Percentiles rank a stretch among this genome's conserved stretches.
Evolutionary conservation across 2,888 invertebrate genomes (phyloP).

Genomic region (Torymus aiolomorphi): DNA sequence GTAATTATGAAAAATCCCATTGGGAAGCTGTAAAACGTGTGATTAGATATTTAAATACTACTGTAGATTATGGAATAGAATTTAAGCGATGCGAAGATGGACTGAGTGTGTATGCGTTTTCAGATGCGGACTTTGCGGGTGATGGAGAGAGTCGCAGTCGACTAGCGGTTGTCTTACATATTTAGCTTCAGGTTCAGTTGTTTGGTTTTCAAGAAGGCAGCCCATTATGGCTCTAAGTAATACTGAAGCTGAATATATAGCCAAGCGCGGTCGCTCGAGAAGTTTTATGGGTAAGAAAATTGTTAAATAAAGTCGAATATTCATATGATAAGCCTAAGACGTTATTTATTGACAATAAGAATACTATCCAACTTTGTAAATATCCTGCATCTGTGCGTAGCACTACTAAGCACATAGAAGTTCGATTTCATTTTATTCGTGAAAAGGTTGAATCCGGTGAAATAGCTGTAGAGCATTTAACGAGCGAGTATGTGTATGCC

Average conservation of each 20-base stretch:
- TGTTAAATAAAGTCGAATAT: conserved; percentile 55
- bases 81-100: conserved; percentile 30
- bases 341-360: conserved; percentile 60
- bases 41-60: conserved; percentile 55
- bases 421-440: conserved; percentile 34
- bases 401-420: conserved; percentile 48
- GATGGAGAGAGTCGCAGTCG: conserved; percentile 51
- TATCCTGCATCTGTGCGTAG: conserved; percentile 51
- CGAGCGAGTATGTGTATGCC: too few species aligned
- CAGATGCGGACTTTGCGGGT: conserved; percentile 60
- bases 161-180: conserved; percentile 52
- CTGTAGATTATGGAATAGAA: conserved; percentile 43
- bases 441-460: conserved; percentile 16
- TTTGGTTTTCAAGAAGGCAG: conserved; percentile 55
- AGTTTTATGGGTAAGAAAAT: conserved; percentile 59
- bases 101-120: conserved; percentile 57
- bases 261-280: conserved; percentile 58
- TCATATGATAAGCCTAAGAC: conserved; percentile 17
- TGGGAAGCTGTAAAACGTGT: conserved; percentile 56
- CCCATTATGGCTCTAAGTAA: conserved; percentile 58
- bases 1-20: conserved; percentile 42
- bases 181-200: conserved; percentile 46
- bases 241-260: conserved; percentile 63
- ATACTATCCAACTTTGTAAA: conserved; percentile 14
- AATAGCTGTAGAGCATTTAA: conserved; percentile 13